Conservation (phyloP, 2,113 vertebrate species). For the Clarias batrachus region DNA sequence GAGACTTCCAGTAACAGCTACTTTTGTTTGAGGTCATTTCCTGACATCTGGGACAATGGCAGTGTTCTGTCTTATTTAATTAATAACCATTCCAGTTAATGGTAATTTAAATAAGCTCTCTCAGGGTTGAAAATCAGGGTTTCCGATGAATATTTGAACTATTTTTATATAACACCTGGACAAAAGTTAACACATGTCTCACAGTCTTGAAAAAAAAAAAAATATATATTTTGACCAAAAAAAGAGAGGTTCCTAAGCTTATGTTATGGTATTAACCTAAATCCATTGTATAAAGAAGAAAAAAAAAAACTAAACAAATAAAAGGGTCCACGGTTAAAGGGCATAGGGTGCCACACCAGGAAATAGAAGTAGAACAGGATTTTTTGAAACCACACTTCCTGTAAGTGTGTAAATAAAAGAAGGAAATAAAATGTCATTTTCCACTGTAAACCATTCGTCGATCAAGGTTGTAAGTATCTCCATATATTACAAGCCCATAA, state of each 20-base stretch:
- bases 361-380: not conserved
- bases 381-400: not conserved
- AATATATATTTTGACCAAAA: not conserved
- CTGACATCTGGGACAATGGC: constrained; percentile 70
- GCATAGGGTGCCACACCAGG: not conserved
- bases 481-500: not conserved
- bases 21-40: constrained; percentile 71
- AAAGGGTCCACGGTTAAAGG: not conserved
- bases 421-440: not conserved
- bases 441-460: not conserved
- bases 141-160: constrained; percentile 30
- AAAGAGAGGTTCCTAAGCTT: too few relatives aligned
- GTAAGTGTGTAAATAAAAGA: not conserved
- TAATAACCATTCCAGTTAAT: constrained; percentile 59
- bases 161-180: constrained; percentile 10
- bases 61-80: constrained; percentile 58
- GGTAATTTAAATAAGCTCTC: constrained; percentile 58
- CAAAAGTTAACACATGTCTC: not conserved
- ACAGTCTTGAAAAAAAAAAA: not conserved
- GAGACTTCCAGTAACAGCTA: constrained; percentile 74
- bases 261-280: not conserved
- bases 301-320: not conserved
- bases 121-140: constrained; percentile 26
- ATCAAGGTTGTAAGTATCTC: not conserved
- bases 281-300: not conserved